These are phyloP conservation scores for Amblyornis subalaris DNA, from an alignment of 2,113 vertebrate genomes.

Conservation along the genomic window DNA sequence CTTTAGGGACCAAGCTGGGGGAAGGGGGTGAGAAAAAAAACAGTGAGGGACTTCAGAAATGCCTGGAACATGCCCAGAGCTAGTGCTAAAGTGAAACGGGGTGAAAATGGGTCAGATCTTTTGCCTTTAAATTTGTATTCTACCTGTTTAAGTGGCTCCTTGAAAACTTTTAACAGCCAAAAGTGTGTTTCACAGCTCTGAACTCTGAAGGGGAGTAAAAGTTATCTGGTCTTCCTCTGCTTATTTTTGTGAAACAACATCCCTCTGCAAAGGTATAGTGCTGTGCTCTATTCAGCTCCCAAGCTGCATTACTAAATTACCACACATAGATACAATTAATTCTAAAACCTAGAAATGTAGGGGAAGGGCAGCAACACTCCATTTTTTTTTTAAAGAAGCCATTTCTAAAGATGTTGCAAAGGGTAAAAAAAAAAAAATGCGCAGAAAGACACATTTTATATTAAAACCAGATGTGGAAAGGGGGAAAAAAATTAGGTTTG, in stretches of 20 bases:
- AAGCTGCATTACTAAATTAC: neutral
- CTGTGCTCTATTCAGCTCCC: neutral
- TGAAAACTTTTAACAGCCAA: neutral
- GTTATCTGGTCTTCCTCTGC: neutral
- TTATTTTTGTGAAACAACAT: neutral
- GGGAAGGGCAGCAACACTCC: neutral
- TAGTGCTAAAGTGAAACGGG: neutral
- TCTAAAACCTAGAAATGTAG: neutral
- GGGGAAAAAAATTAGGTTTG: neutral
- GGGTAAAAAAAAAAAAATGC: neutral
- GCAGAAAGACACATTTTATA: slow-evolving; percentile 26
- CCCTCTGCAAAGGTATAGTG: neutral
- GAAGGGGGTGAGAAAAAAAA: neutral
- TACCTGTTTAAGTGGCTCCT: slow-evolving; percentile 6
- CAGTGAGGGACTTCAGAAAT: neutral
- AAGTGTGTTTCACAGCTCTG: neutral
- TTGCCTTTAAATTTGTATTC: neutral
- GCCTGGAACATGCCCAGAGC: neutral
- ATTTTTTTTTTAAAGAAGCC: neutral
- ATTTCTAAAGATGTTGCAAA: neutral
- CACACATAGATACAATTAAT: neutral
- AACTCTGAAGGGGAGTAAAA: neutral
- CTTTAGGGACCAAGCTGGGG: neutral
- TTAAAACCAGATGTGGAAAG: slow-evolving; percentile 48
- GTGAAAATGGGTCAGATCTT: neutral